Evolutionary conservation across 2,888 invertebrate genomes (phyloP).

Genomic region (Heteromurus nitidus): DNA sequence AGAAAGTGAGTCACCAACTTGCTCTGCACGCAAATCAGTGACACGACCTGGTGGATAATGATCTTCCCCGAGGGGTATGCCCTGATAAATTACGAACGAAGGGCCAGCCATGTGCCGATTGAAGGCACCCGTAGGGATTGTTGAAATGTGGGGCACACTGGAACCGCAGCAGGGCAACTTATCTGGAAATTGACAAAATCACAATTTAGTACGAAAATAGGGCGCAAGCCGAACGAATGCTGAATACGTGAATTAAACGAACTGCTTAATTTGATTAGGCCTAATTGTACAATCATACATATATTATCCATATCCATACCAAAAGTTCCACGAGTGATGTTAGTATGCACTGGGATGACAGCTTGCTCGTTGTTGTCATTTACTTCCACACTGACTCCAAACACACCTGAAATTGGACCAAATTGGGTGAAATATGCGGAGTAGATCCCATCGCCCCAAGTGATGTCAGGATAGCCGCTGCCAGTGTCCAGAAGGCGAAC

Average conservation of each 20-base stretch:
- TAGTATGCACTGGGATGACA: slow-evolving; percentile 72
- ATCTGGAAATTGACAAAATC: too few relatives aligned
- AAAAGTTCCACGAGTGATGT: slow-evolving; percentile 70
- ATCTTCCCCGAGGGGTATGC: slow-evolving; percentile 71
- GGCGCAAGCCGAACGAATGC: too few relatives aligned
- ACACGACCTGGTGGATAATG: slow-evolving; percentile 74
- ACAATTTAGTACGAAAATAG: too few relatives aligned
- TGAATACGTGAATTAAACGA: too few relatives aligned
- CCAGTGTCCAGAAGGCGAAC: slow-evolving; percentile 71
- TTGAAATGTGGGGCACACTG: slow-evolving; percentile 72
- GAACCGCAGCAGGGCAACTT: slow-evolving; percentile 74
- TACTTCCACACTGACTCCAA: slow-evolving; percentile 75
- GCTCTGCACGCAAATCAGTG: slow-evolving; percentile 74
- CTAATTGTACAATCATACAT: too few relatives aligned
- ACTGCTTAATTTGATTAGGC: too few relatives aligned
- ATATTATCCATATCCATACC: slow-evolving; percentile 64
- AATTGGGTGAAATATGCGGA: slow-evolving; percentile 75
- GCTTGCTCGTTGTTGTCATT: slow-evolving; percentile 73
- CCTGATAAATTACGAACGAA: slow-evolving; percentile 72
- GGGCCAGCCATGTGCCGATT: slow-evolving; percentile 72
- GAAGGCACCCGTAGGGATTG: slow-evolving; percentile 73
- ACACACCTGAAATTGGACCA: slow-evolving; percentile 73
- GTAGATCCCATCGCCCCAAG: slow-evolving; percentile 76
- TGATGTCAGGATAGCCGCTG: slow-evolving; percentile 75
- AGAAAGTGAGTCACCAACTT: slow-evolving; percentile 73